Evolutionary conservation across 2,113 vertebrate genomes (phyloP).

Genomic region (Phylloscopus trochiloides): DNA sequence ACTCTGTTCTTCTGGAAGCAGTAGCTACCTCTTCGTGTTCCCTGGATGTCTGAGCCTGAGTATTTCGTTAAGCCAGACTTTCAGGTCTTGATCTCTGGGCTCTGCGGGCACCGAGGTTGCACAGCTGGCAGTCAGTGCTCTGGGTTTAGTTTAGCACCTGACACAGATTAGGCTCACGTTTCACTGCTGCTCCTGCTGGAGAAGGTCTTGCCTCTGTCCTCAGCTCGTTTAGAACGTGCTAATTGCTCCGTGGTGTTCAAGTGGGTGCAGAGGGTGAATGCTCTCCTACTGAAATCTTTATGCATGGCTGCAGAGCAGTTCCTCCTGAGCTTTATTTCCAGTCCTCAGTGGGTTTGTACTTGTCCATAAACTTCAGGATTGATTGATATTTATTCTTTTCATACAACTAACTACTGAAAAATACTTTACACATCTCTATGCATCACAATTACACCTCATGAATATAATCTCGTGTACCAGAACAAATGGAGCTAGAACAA

Average conservation of each 20-base stretch:
- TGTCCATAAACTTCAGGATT: background rate
- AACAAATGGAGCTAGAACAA: background rate
- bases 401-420: background rate
- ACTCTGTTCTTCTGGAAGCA: background rate
- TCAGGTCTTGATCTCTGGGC: background rate
- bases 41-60: background rate
- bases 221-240: fast-evolving
- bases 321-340: background rate
- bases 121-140: background rate
- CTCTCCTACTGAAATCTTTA: background rate
- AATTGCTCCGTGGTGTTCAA: background rate
- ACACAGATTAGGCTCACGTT: fast-evolving
- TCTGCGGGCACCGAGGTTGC: fast-evolving
- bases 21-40: background rate
- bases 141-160: background rate
- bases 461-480: background rate
- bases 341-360: background rate
- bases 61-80: background rate
- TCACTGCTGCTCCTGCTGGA: background rate
- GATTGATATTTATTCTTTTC: background rate
- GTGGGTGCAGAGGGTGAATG: no score
- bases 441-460: background rate
- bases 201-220: background rate
- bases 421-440: background rate
- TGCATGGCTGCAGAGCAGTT: background rate